phyloP scores from a whole-genome alignment of 2,888 invertebrate species.

The Coleophora deauratella region DNA sequence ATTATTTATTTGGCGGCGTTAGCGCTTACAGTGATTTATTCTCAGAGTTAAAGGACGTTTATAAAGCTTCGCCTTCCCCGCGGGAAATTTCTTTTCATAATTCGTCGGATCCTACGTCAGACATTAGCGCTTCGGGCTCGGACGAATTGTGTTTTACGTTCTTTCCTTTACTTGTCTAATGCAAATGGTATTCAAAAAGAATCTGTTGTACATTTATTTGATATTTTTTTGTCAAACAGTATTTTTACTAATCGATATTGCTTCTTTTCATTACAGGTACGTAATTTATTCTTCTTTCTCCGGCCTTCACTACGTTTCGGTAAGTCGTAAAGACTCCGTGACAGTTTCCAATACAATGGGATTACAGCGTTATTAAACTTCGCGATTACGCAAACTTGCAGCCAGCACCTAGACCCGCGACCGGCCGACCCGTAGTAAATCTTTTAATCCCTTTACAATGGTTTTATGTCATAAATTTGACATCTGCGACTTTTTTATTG shows the following conservation, averaged over 20 bases:
- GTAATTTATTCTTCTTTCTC: not conserved
- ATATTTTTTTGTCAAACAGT: not conserved
- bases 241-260: not conserved
- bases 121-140: conserved; percentile 31
- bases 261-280: conserved; percentile 7
- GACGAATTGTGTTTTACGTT: conserved; percentile 12
- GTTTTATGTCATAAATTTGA: conserved; percentile 71
- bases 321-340: conserved; percentile 7
- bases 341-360: conserved; percentile 29
- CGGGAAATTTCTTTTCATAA: conserved; percentile 55
- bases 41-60: conserved; percentile 50
- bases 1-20: conserved; percentile 68
- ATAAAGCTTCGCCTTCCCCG: conserved; percentile 42
- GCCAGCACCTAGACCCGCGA: too few species aligned
- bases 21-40: conserved; percentile 65
- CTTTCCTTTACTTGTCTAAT: too few species aligned
- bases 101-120: conserved; percentile 37
- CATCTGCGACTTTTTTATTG: conserved; percentile 74
- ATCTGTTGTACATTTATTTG: too few species aligned
- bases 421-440: conserved; percentile 53
- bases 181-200: too few species aligned
- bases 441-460: conserved; percentile 73
- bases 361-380: conserved; percentile 44
- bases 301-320: not conserved
- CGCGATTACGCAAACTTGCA: too few species aligned